phyloP scores from a whole-genome alignment of 92 coral and sea anemone species.

The Porites evermanni region DNA sequence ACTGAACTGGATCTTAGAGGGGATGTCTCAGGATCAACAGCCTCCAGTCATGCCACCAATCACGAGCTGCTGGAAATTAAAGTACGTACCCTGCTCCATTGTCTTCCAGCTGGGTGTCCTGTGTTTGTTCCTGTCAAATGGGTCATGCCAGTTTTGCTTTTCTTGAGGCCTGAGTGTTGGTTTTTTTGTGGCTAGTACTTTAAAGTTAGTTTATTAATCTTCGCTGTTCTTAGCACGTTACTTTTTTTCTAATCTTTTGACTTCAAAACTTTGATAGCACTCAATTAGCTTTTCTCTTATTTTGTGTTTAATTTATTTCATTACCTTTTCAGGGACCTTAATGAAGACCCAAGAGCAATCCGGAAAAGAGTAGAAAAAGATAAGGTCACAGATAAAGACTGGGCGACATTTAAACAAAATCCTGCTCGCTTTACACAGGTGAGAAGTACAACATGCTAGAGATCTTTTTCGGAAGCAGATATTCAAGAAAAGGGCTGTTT shows the following conservation, averaged over 20 bases:
- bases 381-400: conserved; percentile 81
- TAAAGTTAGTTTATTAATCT: no score
- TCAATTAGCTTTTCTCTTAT: not conserved
- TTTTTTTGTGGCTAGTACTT: not conserved
- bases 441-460: not conserved
- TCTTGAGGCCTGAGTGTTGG: not conserved
- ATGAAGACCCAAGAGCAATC: conserved; percentile 79
- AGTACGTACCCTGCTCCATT: conserved; percentile 55
- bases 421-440: conserved; percentile 97
- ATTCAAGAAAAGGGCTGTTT: no score
- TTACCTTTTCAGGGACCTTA: conserved; percentile 64
- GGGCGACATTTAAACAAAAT: conserved; percentile 90
- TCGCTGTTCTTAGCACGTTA: no score
- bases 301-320: not conserved
- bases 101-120: not conserved
- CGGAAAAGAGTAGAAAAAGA: conserved; percentile 91
- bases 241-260: no score
- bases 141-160: not conserved
- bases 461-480: not conserved
- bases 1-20: conserved; percentile 94
- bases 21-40: conserved; percentile 96
- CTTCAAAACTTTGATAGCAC: not conserved
- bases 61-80: conserved; percentile 95
- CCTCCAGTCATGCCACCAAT: conserved; percentile 95
- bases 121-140: not conserved